phyloP scores from a whole-genome alignment of 2,888 invertebrate genomes.

The Eristalinus sepulchralis region DNA sequence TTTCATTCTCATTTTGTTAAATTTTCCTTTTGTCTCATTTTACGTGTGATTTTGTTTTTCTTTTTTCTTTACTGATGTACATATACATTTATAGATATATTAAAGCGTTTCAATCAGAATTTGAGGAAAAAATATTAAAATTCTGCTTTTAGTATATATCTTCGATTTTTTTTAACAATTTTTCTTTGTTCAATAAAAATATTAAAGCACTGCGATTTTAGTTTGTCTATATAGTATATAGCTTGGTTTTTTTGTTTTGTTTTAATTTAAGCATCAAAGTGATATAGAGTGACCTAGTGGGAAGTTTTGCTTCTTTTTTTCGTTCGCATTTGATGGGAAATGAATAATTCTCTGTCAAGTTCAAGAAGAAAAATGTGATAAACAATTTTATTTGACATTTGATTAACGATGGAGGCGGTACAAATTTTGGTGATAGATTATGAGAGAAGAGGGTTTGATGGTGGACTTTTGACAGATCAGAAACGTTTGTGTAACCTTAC shows the following conservation, averaged over 20 bases:
- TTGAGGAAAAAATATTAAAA: slow-evolving; percentile 39
- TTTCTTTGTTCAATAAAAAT: slow-evolving; percentile 48
- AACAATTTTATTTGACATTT: neutral
- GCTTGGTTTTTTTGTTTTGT: slow-evolving; percentile 5
- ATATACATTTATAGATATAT: slow-evolving; percentile 54
- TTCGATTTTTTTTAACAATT: neutral
- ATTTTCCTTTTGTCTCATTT: slow-evolving; percentile 57
- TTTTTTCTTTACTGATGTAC: slow-evolving; percentile 59
- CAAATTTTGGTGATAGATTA: neutral
- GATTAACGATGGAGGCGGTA: neutral
- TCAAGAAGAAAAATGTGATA: neutral
- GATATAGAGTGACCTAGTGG: slow-evolving; percentile 45
- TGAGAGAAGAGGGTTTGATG: neutral
- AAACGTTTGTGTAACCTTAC: too few relatives aligned
- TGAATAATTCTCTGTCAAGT: neutral
- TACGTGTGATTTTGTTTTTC: slow-evolving; percentile 23
- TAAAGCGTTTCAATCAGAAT: slow-evolving; percentile 65
- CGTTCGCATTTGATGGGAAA: neutral
- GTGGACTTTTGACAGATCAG: neutral
- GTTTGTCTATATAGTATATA: slow-evolving; percentile 32
- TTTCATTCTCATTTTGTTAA: slow-evolving; percentile 16
- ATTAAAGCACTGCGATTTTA: slow-evolving; percentile 69
- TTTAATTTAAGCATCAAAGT: slow-evolving; percentile 43
- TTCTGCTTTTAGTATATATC: slow-evolving; percentile 36
- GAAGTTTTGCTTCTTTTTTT: neutral